A percentile compares a stretch with the other conserved stretches of the same genome.
Evolutionary conservation across 2,113 vertebrate genomes (phyloP).

Genomic region (Myotis yumanensis): DNA sequence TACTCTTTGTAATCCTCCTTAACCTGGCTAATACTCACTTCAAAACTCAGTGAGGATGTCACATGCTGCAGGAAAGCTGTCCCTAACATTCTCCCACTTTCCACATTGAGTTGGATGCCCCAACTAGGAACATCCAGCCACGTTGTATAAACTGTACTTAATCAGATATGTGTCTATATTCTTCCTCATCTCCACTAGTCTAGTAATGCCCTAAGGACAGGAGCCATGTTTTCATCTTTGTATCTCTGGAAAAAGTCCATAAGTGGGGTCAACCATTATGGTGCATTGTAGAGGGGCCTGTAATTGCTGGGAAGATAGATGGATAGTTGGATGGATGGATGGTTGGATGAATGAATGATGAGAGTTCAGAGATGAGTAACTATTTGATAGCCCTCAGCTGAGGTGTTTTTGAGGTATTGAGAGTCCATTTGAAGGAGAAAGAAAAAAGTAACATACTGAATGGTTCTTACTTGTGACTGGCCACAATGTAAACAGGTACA

Average conservation of each 20-base stretch:
- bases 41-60: neutral
- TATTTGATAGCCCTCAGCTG: neutral
- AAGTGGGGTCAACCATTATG: neutral
- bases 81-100: neutral
- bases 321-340: neutral
- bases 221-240: neutral
- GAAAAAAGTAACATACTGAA: neutral
- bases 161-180: neutral
- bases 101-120: neutral
- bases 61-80: neutral
- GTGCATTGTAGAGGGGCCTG: too few relatives aligned
- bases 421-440: neutral
- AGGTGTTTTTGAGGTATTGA: neutral
- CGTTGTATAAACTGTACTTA: neutral
- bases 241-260: neutral
- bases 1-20: neutral
- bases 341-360: neutral
- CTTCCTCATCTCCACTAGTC: neutral
- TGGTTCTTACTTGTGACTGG: neutral
- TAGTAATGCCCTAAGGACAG: neutral
- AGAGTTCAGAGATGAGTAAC: neutral
- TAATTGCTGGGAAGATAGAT: neutral
- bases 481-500: neutral
- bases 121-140: neutral
- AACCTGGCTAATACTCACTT: neutral